A percentile compares a stretch with the other conserved stretches of the same genome.
Conservation (phyloP, 2,797 vertebrate genomes). For the Sebastes baramenuke region DNA sequence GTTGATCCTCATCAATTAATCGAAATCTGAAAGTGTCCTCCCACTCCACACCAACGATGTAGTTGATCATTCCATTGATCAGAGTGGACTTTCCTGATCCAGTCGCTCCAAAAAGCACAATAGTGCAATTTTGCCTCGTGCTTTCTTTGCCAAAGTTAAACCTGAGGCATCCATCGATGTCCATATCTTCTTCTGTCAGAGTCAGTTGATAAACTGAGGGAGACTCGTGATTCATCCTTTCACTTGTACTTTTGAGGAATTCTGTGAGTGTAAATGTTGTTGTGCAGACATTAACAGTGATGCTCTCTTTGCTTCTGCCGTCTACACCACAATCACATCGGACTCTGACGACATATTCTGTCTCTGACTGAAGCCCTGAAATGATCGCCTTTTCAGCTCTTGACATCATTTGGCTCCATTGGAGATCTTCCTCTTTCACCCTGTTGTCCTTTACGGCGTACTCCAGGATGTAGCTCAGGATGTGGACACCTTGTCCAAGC, state of each 20-base stretch:
- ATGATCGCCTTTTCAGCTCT: neutral
- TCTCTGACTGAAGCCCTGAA: conserved; percentile 32
- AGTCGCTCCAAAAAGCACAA: conserved; percentile 30
- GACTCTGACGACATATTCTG: conserved; percentile 44
- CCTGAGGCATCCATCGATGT: neutral
- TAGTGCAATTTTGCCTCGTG: neutral
- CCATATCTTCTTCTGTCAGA: neutral
- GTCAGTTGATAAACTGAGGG: conserved; percentile 21
- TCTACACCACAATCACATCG: conserved; percentile 49
- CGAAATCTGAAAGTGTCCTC: conserved; percentile 22
- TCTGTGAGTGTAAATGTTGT: conserved; percentile 1
- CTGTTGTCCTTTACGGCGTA: neutral
- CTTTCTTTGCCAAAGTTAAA: neutral
- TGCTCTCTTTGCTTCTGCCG: conserved; percentile 38
- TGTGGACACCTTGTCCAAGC: conserved; percentile 21
- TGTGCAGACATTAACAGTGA: neutral
- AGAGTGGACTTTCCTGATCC: conserved; percentile 9
- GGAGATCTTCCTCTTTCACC: neutral
- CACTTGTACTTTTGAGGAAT: neutral
- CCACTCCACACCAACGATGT: conserved; percentile 52
- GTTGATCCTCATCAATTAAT: conserved; percentile 38
- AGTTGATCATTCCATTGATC: conserved; percentile 45
- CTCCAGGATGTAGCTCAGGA: conserved; percentile 31
- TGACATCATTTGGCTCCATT: conserved; percentile 14
- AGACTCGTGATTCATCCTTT: neutral